Evolutionary conservation across 2,888 invertebrate genomes (phyloP).

Genomic region (Lumbricus terrestris): DNA sequence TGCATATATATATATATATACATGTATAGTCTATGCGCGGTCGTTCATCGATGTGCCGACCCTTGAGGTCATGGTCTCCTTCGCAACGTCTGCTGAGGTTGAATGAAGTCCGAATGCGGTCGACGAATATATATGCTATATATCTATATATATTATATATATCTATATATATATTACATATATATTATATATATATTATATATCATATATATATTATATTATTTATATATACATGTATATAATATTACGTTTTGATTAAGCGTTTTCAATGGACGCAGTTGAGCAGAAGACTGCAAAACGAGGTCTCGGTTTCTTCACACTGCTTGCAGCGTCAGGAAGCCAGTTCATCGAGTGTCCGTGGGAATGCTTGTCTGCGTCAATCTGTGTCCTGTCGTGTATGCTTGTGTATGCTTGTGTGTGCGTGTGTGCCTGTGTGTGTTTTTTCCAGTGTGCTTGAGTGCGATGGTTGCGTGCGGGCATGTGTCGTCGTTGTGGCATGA

Average conservation of each 20-base stretch:
- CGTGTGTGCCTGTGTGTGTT: not conserved
- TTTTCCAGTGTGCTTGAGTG: not conserved
- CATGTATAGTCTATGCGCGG: not conserved
- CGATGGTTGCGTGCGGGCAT: not conserved
- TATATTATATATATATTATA: no score
- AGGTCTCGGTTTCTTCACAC: not conserved
- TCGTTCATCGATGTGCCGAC: not conserved
- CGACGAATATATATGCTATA: no score
- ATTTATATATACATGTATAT: no score
- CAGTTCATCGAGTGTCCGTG: not conserved
- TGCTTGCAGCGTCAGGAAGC: not conserved
- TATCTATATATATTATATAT: no score
- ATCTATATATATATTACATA: no score
- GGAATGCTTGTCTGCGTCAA: no score
- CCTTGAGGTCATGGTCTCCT: not conserved
- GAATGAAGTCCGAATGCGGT: not conserved
- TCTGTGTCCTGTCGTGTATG: no score
- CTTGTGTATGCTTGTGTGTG: not conserved
- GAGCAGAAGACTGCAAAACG: not conserved
- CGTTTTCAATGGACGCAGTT: not conserved
- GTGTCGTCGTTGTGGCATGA: not conserved
- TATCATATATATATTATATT: no score
- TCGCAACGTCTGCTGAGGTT: not conserved
- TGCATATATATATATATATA: not conserved
- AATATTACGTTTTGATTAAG: constrained; percentile 3